Percentiles rank a stretch among this genome's conserved stretches.
phyloP scores from a whole-genome alignment of 2,797 vertebrate genomes.

The Acrossocheilus fasciatus region DNA sequence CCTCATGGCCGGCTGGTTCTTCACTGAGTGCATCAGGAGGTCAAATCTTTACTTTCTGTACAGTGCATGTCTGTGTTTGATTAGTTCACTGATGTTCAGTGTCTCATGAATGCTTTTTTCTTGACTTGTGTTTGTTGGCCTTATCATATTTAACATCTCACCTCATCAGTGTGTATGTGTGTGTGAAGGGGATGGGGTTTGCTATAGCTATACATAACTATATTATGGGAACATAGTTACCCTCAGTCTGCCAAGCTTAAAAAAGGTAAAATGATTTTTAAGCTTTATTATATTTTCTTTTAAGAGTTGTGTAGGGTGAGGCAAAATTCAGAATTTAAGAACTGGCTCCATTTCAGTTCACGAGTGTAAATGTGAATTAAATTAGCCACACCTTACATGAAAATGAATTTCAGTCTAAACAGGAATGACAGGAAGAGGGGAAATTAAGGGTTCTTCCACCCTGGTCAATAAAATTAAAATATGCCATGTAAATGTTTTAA shows the following conservation, averaged over 20 bases:
- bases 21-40: constrained; percentile 42
- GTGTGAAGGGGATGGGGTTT: too few species aligned
- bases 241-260: background rate
- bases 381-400: background rate
- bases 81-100: background rate
- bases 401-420: background rate
- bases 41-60: constrained; percentile 66
- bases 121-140: background rate
- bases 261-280: background rate
- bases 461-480: background rate
- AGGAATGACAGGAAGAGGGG: background rate
- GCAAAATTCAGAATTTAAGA: background rate
- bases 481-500: background rate
- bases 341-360: background rate
- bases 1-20: background rate
- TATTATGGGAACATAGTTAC: background rate
- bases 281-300: background rate
- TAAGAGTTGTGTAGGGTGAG: background rate
- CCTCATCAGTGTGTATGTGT: background rate
- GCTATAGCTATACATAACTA: background rate
- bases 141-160: constrained; percentile 17
- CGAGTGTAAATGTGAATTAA: background rate
- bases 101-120: background rate
- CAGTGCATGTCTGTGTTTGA: constrained; percentile 26
- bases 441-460: background rate